phyloP scores from a whole-genome alignment of 2,888 invertebrate genomes.

The Vanessa cardui region DNA sequence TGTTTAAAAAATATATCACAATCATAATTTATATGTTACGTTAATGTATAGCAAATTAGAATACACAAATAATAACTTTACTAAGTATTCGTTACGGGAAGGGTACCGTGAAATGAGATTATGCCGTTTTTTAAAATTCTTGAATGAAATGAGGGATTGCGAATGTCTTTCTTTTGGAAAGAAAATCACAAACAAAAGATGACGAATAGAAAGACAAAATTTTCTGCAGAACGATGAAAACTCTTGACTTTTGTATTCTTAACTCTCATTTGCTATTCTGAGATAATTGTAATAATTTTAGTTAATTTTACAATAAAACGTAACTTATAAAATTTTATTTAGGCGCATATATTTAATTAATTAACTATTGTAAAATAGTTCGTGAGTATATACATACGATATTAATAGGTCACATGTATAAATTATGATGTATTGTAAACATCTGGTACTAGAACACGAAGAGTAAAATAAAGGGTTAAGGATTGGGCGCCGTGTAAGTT shows the following conservation, averaged over 20 bases:
- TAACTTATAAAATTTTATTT: not conserved
- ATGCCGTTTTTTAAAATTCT: not conserved
- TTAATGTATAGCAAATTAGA: no score
- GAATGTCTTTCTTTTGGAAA: not conserved
- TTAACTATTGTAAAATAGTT: not conserved
- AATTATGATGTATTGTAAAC: no score
- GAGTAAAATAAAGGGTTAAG: not conserved
- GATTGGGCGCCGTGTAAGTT: not conserved
- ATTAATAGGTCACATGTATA: not conserved
- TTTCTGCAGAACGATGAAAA: not conserved
- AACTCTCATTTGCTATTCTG: not conserved
- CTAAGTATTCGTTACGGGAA: not conserved
- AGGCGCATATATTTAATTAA: not conserved
- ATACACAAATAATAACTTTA: no score
- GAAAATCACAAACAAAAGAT: not conserved
- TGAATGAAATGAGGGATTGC: not conserved
- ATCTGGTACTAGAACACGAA: not conserved
- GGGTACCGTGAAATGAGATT: not conserved
- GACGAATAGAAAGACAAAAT: not conserved
- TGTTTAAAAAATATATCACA: no score
- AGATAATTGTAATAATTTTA: not conserved
- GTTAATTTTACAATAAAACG: not conserved
- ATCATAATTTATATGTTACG: no score
- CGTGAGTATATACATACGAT: not conserved
- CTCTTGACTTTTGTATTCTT: not conserved